phyloP scores from a whole-genome alignment of 2,888 invertebrate species.

The Hirudinaria manillensis region DNA sequence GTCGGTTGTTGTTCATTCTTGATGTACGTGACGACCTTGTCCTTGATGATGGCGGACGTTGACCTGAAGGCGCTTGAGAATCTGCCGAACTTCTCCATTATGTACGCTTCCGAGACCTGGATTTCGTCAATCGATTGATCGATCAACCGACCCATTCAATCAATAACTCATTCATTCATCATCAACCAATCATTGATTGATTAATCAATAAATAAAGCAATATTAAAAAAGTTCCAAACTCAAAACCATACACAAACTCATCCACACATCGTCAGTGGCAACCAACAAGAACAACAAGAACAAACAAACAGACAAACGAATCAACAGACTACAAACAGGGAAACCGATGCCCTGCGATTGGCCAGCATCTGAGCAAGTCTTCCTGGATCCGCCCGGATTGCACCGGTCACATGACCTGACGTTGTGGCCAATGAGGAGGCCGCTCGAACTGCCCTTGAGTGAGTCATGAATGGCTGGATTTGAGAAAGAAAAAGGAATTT shows the following conservation, averaged over 20 bases:
- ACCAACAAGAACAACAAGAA: too few relatives aligned
- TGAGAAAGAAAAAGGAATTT: background rate
- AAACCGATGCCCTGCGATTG: too few relatives aligned
- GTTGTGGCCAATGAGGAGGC: conserved; percentile 79
- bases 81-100: conserved; percentile 41
- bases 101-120: conserved; percentile 31
- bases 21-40: conserved; percentile 84
- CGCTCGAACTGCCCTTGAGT: conserved; percentile 72
- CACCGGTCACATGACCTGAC: conserved; percentile 70
- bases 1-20: conserved; percentile 63
- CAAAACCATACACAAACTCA: too few relatives aligned
- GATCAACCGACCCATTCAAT: background rate
- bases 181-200: too few relatives aligned
- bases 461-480: conserved; percentile 59
- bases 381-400: conserved; percentile 34
- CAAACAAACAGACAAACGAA: too few relatives aligned
- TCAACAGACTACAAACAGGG: too few relatives aligned
- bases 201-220: too few relatives aligned
- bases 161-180: too few relatives aligned
- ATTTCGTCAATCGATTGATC: background rate
- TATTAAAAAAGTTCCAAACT: too few relatives aligned
- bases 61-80: conserved; percentile 69
- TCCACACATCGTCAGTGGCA: too few relatives aligned
- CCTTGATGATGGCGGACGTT: conserved; percentile 85
- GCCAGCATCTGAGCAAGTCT: background rate